A percentile compares a stretch with the other conserved stretches of the same genome.
These are phyloP conservation scores for Protosalanx chinensis DNA, from an alignment of 2,797 vertebrate genomes.

Conservation along the genomic window DNA sequence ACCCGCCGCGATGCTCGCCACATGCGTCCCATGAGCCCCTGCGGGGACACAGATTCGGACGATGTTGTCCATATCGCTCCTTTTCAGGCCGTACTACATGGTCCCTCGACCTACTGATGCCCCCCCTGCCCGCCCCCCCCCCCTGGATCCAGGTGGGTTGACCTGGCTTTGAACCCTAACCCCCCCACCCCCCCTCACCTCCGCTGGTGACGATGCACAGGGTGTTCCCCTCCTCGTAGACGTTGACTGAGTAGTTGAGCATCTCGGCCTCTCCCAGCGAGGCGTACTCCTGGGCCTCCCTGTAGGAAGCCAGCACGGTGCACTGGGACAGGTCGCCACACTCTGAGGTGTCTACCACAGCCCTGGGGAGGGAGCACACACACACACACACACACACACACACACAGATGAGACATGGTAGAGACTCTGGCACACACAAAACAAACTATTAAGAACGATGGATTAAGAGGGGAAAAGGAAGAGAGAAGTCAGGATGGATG, in stretches of 20 bases:
- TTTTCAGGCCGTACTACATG: background rate
- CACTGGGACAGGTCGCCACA: constrained; percentile 83
- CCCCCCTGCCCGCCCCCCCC: background rate
- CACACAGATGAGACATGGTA: background rate
- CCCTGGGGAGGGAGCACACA: constrained; percentile 66
- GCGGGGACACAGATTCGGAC: constrained; percentile 8
- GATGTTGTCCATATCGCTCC: background rate
- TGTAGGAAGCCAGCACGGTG: constrained; percentile 85
- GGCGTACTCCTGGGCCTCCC: constrained; percentile 87
- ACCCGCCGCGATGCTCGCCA: constrained; percentile 95
- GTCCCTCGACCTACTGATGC: background rate
- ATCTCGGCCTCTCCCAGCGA: constrained; percentile 93
- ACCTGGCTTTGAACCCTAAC: background rate
- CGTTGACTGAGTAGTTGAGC: constrained; percentile 95
- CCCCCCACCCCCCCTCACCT: constrained; percentile 70
- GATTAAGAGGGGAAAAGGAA: background rate
- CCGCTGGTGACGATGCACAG: constrained; percentile 97
- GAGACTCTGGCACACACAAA: background rate
- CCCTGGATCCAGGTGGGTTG: no score
- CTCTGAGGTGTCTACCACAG: constrained; percentile 91
- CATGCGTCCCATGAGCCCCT: constrained; percentile 98
- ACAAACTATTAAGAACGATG: background rate
- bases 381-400: constrained; percentile 33
- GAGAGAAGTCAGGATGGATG: background rate
- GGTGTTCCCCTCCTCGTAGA: constrained; percentile 94